Conservation (phyloP, 2,797 vertebrate genomes). For the Peromyscus melanophrys region DNA sequence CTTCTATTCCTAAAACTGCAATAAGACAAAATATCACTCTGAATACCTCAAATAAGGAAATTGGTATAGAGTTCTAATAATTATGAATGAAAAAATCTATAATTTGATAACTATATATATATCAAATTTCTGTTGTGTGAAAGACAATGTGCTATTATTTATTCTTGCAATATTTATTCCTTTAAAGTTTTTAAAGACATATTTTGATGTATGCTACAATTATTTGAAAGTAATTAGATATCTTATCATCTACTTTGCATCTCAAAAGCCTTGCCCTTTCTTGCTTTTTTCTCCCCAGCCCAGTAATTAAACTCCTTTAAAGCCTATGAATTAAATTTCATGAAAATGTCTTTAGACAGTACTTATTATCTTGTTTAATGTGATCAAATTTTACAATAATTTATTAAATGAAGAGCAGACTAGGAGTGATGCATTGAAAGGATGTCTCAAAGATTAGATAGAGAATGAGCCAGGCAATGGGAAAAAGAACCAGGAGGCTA, state of each 20-base stretch:
- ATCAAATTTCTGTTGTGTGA: not conserved
- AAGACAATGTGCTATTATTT: not conserved
- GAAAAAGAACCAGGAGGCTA: not conserved
- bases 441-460: not conserved
- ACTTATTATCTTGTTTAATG: not conserved
- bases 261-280: not conserved
- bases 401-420: not conserved
- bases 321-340: not conserved
- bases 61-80: not conserved
- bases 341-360: not conserved
- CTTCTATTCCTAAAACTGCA: not conserved
- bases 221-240: not conserved
- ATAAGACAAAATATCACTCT: not conserved
- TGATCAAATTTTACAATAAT: not conserved
- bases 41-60: not conserved
- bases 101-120: not conserved
- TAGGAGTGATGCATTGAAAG: not conserved
- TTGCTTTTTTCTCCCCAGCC: not conserved
- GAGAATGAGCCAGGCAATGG: rapidly evolving
- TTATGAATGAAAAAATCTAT: not conserved
- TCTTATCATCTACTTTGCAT: not conserved
- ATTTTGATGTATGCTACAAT: not conserved
- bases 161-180: not conserved
- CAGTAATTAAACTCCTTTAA: not conserved
- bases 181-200: not conserved